phyloP scores from a whole-genome alignment of 2,113 vertebrate genomes.

The Psophia crepitans region DNA sequence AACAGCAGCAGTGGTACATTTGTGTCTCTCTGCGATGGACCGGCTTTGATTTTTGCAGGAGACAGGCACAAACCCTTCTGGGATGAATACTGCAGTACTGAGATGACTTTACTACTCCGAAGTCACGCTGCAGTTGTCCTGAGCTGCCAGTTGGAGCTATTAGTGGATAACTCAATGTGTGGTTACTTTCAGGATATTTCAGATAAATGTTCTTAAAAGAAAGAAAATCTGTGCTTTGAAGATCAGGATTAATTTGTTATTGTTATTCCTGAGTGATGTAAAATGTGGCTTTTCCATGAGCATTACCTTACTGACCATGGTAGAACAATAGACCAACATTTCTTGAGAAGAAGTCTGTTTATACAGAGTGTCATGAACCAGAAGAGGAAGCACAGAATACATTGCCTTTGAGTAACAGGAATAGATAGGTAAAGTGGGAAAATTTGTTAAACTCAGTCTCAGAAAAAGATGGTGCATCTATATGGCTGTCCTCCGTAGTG shows the following conservation, averaged over 20 bases:
- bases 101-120: not conserved
- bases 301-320: not conserved
- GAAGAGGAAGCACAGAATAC: not conserved
- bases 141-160: not conserved
- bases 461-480: not conserved
- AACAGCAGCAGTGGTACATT: not conserved
- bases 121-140: not conserved
- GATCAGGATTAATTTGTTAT: not conserved
- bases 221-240: not conserved
- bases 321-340: rapidly evolving
- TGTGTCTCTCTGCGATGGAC: not conserved
- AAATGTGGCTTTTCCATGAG: not conserved
- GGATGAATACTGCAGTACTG: not conserved
- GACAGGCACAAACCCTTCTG: not conserved
- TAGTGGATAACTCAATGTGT: not conserved
- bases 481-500: rapidly evolving
- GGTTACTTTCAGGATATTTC: not conserved
- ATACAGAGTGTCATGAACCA: not conserved
- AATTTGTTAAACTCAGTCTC: not conserved
- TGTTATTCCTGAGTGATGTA: not conserved
- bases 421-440: not conserved
- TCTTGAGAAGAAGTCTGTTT: not conserved
- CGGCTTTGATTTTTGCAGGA: not conserved
- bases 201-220: not conserved
- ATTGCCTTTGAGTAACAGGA: not conserved